Evolutionary conservation across 2,113 vertebrate genomes (phyloP).

Genomic region (Periophthalmus modestus): DNA sequence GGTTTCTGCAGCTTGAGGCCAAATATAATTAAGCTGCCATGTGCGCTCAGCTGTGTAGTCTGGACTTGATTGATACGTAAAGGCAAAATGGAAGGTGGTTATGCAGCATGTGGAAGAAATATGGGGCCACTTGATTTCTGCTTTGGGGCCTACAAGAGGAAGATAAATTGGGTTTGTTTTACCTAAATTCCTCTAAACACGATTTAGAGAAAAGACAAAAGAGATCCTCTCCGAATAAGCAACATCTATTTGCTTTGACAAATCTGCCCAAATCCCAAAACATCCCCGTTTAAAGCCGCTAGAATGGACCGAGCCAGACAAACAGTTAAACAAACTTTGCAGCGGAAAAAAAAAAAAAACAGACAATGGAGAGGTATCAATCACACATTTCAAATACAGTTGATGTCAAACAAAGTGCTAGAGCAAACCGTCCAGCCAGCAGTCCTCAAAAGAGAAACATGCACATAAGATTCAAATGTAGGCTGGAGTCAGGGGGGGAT

Average conservation of each 20-base stretch:
- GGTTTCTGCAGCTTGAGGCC: constrained; percentile 38
- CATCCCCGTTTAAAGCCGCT: constrained; percentile 18
- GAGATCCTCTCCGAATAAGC: constrained; percentile 26
- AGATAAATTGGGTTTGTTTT: constrained; percentile 5
- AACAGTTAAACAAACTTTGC: constrained; percentile 16
- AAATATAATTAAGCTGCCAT: constrained; percentile 58
- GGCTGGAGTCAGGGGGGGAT: constrained; percentile 24
- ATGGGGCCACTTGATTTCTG: constrained; percentile 16
- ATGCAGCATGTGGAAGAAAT: constrained; percentile 3
- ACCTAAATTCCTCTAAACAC: not conserved
- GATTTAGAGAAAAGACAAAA: constrained; percentile 7
- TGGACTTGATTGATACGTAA: constrained; percentile 48
- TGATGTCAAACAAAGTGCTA: constrained; percentile 11
- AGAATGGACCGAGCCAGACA: constrained; percentile 18
- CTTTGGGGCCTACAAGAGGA: constrained; percentile 8
- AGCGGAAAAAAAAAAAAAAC: constrained; percentile 3
- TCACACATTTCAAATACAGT: constrained; percentile 28
- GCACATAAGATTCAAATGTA: constrained; percentile 26
- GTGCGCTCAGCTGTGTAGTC: constrained; percentile 21
- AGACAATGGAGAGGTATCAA: constrained; percentile 33
- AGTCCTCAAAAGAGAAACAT: constrained; percentile 15
- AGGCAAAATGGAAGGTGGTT: constrained; percentile 27
- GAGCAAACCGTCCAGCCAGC: constrained; percentile 16
- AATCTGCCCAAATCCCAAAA: constrained; percentile 32
- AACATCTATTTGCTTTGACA: constrained; percentile 46